Evolutionary conservation across 2,888 invertebrate species (phyloP).

Genomic region (Elmis aenea): DNA sequence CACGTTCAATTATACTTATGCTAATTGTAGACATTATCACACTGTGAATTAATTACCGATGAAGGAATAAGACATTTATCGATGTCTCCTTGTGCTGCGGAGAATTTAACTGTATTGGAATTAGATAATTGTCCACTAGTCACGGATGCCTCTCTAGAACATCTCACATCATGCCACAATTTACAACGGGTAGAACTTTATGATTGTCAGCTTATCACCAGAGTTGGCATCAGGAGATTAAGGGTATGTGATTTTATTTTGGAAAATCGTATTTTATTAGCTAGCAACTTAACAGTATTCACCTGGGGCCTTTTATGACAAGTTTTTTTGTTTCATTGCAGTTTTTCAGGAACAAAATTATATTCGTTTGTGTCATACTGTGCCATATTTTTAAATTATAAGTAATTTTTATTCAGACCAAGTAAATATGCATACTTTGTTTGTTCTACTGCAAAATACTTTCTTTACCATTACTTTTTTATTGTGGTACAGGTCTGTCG

Average conservation of each 20-base stretch:
- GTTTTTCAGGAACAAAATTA: no score
- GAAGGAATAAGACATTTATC: conserved; percentile 95
- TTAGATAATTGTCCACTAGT: conserved; percentile 98
- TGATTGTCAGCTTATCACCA: conserved; percentile 97
- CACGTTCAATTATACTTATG: conserved; percentile 2
- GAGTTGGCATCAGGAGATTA: conserved; percentile 92
- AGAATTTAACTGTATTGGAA: conserved; percentile 90
- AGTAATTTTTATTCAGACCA: no score
- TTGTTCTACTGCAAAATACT: no score
- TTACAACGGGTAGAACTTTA: conserved; percentile 96
- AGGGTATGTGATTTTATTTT: conserved; percentile 64
- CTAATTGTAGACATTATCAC: conserved; percentile 79
- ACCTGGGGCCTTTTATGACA: no score
- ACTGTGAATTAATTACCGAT: conserved; percentile 98
- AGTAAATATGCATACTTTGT: no score
- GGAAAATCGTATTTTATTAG: no score
- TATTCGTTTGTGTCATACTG: no score
- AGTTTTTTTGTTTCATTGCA: no score
- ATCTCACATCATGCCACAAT: conserved; percentile 90
- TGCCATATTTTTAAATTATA: no score
- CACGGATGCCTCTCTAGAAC: conserved; percentile 93
- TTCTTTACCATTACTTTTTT: no score
- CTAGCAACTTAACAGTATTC: no score
- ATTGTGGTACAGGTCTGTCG: no score
- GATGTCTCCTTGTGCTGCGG: conserved; percentile 88